Evolutionary conservation across 2,797 vertebrate species (phyloP), one percentile per base, ranked within the genome.

Genomic region (Sebastes hubbsi): DNA sequence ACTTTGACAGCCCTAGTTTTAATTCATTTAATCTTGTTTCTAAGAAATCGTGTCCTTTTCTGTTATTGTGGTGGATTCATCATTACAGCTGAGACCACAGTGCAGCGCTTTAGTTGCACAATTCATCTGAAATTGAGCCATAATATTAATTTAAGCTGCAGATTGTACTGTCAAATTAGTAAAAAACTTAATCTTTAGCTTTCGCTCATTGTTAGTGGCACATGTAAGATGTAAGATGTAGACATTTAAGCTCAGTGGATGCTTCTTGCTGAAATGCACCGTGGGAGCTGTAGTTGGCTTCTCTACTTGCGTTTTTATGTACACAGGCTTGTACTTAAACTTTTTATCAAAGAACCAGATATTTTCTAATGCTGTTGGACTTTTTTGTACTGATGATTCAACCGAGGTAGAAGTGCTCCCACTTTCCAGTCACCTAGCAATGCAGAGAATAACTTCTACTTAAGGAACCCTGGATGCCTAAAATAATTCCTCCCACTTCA

Each of bases 401-500:
- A 12, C 20, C 0, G 20, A 52, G 54, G 49, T 49, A 46, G 59
- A 77, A 25, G 20, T 13, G 54, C 59, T 71, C 30, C 64, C 24
- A 68, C 49, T 60, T 77, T 46, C 34, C 60, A 61, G 67, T 71
- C 55, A 46, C 18, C 20, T 29, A 63, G 71, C 11, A 27, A 32
- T 30, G 3, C 64, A 64, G 65, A 78, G 49, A 59, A 82, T 66
- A 22, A 63, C 56, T 72, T 78, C 59, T 75, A 72, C 74, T 78
- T 83, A 55, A 84, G 55, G 34, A 80, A 67, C 4, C 6, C 52
- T 42, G 32, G 18, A 72, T 77, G 25, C 55, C 56, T 13, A 3
- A 72, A 84, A 77, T 84, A 78, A 69, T 74, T 82, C 78, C 78
- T 81, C 84, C 85, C 82, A 81, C 80, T 46, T 65, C 6, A 4